These are phyloP conservation scores for Megalonaias nervosa DNA, from an alignment of 1,140 invertebrate species.

Conservation along the genomic window DNA sequence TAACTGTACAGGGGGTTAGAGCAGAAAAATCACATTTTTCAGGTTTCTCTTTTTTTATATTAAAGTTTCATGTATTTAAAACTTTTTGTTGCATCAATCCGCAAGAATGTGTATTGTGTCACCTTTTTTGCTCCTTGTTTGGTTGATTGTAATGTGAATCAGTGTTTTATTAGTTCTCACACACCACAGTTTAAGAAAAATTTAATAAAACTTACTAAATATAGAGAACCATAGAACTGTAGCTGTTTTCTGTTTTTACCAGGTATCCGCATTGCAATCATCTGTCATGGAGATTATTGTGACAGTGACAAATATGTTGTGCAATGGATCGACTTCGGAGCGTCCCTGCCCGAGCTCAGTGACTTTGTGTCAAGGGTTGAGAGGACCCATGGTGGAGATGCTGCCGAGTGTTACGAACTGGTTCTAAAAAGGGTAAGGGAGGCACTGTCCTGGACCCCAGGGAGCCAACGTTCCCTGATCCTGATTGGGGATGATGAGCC, in stretches of 20 bases:
- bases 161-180: no score
- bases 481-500: conserved; percentile 63
- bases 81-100: no score
- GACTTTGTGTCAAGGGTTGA: conserved; percentile 49
- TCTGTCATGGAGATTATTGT: conserved; percentile 60
- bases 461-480: conserved; percentile 54
- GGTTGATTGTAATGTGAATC: no score
- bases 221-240: no score
- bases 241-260: background rate
- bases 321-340: conserved; percentile 53
- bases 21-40: no score
- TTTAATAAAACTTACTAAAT: no score
- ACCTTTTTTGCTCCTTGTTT: no score
- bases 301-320: conserved; percentile 49
- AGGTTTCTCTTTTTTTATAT: no score
- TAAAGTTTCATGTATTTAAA: no score
- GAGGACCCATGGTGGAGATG: conserved; percentile 46
- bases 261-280: conserved; percentile 39
- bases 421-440: conserved; percentile 47
- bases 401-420: conserved; percentile 61
- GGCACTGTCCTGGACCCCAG: conserved; percentile 60
- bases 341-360: conserved; percentile 36
- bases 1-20: no score
- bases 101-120: no score
- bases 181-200: no score